Conservation (phyloP, 2,113 vertebrate species). For the Aviceda subcristata region DNA sequence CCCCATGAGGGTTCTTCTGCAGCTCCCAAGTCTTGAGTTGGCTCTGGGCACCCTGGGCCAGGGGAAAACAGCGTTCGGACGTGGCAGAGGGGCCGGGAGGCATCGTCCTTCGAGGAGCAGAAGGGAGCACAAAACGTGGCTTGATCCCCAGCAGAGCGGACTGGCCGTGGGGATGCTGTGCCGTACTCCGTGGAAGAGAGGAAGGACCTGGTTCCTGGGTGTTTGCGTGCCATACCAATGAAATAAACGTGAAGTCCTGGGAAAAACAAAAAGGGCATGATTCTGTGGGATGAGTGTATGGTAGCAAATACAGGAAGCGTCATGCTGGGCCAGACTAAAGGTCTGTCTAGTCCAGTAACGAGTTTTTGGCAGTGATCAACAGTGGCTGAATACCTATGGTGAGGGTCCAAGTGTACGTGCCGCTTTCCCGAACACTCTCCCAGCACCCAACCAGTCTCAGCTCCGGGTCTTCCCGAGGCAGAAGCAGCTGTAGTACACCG, state of each 20-base stretch:
- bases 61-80: accelerated
- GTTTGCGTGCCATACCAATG: not conserved
- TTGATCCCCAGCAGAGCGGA: not conserved
- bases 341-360: not conserved
- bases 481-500: not conserved
- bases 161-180: not conserved
- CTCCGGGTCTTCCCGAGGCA: not conserved
- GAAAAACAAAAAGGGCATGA: not conserved
- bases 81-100: not conserved
- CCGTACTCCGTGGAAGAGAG: not conserved
- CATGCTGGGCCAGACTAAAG: not conserved
- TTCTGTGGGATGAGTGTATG: accelerated
- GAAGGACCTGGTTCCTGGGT: not conserved
- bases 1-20: not conserved
- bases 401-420: not conserved
- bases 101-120: not conserved
- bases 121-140: not conserved
- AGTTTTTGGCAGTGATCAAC: not conserved
- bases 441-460: not conserved
- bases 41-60: not conserved
- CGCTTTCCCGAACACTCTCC: not conserved
- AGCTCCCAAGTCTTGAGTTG: not conserved
- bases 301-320: not conserved
- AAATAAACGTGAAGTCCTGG: not conserved
- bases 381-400: not conserved